Base-by-base conservation (phyloP, 1,140 invertebrate genomes). In the Meteorus sp. region DNA sequence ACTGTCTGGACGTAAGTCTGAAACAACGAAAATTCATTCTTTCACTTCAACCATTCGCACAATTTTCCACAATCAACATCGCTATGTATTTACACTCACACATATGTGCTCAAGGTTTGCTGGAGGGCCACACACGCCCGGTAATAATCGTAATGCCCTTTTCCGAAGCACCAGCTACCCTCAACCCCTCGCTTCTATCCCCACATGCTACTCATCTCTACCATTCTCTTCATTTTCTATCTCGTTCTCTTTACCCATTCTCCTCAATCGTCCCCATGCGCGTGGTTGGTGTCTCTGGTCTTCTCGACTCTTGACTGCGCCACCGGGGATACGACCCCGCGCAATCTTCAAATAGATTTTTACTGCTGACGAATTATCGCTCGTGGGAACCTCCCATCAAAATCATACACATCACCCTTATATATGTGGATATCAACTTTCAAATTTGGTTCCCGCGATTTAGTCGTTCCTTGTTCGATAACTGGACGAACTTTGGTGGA, bases 131-230 rank as follows among this genome's bases (percentile, higher is more conserved):
- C 47, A 41, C 39, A 50, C 45, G 50, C 61, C 67, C 66, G 62
- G 73, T 77, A 80, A 80, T 80, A 79, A 79, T 77, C 75, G 76
- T 79, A 80, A 80, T 79, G 77, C 60, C 57, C 68, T 63, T 61
- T 62, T 61, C 59, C 55, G 54, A 35, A 56, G 47, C 43, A 35
- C 33, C 48, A 27, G 35, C 44, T 35, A 53, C 37, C 29, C 63
- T 65, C 56, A 64, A 9, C 7, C 59, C 47, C 51, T 55, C 45
- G 44, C 55, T 55, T 44, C 5, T 59, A 59, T 67, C 60, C 59
- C 60, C 61, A 60, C 55, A 63, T 62, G 44, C n/a, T n/a, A n/a
- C n/a, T n/a, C n/a, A n/a, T n/a, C 60, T 59, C 61, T 63, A 31
- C 44, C 60, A 59, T 52, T 48, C 11, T 53, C 33, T 33, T 33